A percentile compares a stretch with the other conserved stretches of the same genome.
Conservation (phyloP, 2,113 vertebrate genomes). For the Callocephalon fimbriatum region DNA sequence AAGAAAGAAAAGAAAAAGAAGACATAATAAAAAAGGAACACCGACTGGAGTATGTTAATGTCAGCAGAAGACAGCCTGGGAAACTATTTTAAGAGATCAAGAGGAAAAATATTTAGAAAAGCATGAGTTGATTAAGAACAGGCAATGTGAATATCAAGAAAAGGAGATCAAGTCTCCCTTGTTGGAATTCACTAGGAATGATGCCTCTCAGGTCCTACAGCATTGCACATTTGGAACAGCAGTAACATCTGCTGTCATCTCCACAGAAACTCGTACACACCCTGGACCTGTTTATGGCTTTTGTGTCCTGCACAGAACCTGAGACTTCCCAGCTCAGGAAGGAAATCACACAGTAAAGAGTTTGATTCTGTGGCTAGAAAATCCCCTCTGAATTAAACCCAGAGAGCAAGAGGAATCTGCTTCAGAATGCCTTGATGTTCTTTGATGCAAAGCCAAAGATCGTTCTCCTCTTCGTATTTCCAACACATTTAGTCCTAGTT, state of each 20-base stretch:
- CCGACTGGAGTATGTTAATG: conserved; percentile 33
- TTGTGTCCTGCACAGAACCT: background rate
- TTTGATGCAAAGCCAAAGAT: conserved; percentile 56
- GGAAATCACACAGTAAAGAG: background rate
- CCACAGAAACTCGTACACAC: background rate
- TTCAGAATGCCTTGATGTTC: conserved; percentile 27
- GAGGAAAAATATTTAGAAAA: conserved; percentile 51
- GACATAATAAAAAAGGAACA: conserved; percentile 33
- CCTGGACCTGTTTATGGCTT: background rate
- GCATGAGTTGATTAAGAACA: conserved; percentile 54
- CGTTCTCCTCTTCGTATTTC: conserved; percentile 31
- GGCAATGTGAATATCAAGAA: conserved; percentile 23
- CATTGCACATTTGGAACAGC: background rate
- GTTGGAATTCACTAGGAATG: background rate
- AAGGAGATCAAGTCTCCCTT: background rate
- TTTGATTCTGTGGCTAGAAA: conserved; percentile 37
- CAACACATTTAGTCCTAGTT: conserved; percentile 29
- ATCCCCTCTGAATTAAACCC: conserved; percentile 40
- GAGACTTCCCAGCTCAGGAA: background rate
- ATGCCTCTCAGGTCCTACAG: background rate
- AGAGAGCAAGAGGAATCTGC: conserved; percentile 44
- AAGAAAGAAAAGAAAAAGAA: background rate
- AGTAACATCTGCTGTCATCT: background rate
- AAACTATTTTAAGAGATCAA: conserved; percentile 56
- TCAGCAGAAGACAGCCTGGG: conserved; percentile 39